A percentile compares a stretch with the other conserved stretches of the same genome.
These are phyloP conservation scores for Drosophila mayri DNA, from an alignment of 1,140 invertebrate genomes.

Conservation along the genomic window DNA sequence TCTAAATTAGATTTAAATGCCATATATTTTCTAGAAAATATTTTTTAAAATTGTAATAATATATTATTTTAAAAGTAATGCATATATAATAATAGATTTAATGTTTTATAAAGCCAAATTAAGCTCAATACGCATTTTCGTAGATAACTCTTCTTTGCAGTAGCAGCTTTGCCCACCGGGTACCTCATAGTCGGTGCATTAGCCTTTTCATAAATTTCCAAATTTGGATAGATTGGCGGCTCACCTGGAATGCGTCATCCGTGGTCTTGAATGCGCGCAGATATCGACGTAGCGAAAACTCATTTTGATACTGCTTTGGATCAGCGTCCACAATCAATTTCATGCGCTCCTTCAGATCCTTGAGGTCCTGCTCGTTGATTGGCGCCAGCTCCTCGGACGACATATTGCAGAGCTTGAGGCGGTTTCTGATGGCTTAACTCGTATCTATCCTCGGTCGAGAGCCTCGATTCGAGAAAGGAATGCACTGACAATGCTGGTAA, in stretches of 20 bases:
- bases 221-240: slow-evolving; percentile 32
- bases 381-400: slow-evolving; percentile 85
- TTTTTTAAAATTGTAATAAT: too few relatives aligned
- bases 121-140: neutral
- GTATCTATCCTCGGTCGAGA: neutral
- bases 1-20: rapidly evolving
- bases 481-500: slow-evolving; percentile 23
- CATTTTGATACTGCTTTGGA: slow-evolving; percentile 90
- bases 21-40: neutral
- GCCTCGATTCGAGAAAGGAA: neutral
- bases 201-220: neutral
- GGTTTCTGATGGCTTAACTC: neutral
- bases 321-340: slow-evolving; percentile 89
- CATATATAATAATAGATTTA: neutral
- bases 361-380: slow-evolving; percentile 88
- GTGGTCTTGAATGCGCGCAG: slow-evolving; percentile 89
- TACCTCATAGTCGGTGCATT: neutral
- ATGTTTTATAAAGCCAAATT: neutral
- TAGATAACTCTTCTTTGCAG: too few relatives aligned
- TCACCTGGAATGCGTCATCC: slow-evolving; percentile 90
- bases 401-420: slow-evolving; percentile 61
- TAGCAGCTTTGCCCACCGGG: neutral
- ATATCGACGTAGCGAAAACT: slow-evolving; percentile 89
- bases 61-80: neutral
- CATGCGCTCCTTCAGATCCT: slow-evolving; percentile 89